Base-by-base conservation (phyloP, 2,888 invertebrate species). In the Calameuta pallipes region DNA sequence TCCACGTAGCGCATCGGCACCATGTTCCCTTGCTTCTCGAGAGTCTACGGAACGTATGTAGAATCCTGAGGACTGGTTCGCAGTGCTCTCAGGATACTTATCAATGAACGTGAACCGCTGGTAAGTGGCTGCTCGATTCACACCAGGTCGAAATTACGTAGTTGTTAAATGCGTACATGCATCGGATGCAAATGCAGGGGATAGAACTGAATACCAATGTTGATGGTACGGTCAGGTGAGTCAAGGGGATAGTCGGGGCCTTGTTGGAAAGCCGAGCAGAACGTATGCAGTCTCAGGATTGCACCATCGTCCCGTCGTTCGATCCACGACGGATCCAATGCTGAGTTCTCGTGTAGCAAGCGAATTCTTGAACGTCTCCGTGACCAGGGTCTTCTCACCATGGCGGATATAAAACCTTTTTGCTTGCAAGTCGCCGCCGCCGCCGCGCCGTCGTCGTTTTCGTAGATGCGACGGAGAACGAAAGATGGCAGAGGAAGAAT, bases 111-210 rank as follows among this genome's bases (percentile, higher is more conserved):
- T 56, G 56, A 56, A 56, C 56, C 56, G 23, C 56, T 6, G 56
- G 23, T 15, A 56, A 56, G 56, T 56, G 76, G 70, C 37, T 84
- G 79, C 76, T 82, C 80, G 80, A 82, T 85, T 84, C 81, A 75
- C 75, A 76, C 75, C 81, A 80, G 75, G 79, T 83, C 78, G 80
- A 79, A 79, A 80, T 84, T 81, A 85, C 84, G 85, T 80, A 69
- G 79, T 77, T 78, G 77, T 84, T 83, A 82, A 83, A 82, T 81
- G 76, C 80, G 82, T 79, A 79, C 73, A 75, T 80, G 75, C 80
- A 79, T 79, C 78, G 80, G 76, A 85, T 84, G 81, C 78, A 82
- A 84, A 83, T 85, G 73, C 75, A n/a, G 56, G 6, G 56, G 6
- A 15, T 56, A 56, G 56, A 23, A 56, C 23, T 56, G 56, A 56